Evolutionary conservation across 2,797 vertebrate species (phyloP).

Genomic region (Sebastes taczanowskii): DNA sequence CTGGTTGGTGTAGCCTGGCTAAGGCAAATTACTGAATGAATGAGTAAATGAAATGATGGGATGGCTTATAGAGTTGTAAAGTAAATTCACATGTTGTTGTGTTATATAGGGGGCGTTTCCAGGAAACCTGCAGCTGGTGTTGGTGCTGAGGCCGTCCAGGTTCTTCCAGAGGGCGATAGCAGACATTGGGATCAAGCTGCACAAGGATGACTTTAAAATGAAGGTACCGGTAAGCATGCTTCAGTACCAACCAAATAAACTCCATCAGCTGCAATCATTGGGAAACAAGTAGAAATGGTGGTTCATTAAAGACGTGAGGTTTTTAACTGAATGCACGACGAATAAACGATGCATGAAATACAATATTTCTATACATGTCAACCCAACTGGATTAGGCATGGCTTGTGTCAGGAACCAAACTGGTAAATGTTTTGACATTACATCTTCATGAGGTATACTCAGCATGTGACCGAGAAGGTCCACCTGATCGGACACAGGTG

Average conservation of each 20-base stretch:
- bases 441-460: neutral
- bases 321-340: too few relatives aligned
- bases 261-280: neutral
- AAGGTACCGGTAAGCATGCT: constrained; percentile 94
- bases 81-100: constrained; percentile 2
- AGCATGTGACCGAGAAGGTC: neutral
- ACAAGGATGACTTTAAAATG: constrained; percentile 96
- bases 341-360: too few relatives aligned
- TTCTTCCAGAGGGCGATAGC: constrained; percentile 92
- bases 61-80: neutral
- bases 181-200: constrained; percentile 92
- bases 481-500: neutral
- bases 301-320: too few relatives aligned
- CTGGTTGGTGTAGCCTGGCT: neutral
- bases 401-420: too few relatives aligned
- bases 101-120: constrained; percentile 90
- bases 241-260: neutral
- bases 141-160: constrained; percentile 90
- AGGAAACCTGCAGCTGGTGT: constrained; percentile 92
- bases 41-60: neutral
- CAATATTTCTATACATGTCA: too few relatives aligned
- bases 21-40: neutral
- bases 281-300: neutral
- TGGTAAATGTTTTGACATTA: neutral
- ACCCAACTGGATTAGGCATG: too few relatives aligned